Conservation (phyloP, 2,888 invertebrate species). For the Lapara coniferarum region DNA sequence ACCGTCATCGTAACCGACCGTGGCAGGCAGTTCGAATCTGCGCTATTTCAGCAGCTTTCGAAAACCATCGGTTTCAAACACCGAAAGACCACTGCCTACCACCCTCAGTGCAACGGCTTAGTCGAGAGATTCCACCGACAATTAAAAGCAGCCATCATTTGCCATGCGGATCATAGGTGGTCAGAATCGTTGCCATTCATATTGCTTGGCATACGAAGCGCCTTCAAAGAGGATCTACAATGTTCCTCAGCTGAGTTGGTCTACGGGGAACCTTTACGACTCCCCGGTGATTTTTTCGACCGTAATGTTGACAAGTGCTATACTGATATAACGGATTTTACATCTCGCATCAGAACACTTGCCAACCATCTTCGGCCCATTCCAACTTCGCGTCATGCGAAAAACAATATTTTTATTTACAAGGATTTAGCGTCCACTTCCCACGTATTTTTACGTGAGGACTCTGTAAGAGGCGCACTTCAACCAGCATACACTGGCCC, state of each 20-base stretch:
- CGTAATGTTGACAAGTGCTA: not conserved
- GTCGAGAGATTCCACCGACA: constrained; percentile 36
- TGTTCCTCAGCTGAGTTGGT: constrained; percentile 31
- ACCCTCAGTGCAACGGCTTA: constrained; percentile 32
- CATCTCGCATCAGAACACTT: not conserved
- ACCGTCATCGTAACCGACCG: constrained; percentile 52
- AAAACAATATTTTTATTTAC: constrained; percentile 26
- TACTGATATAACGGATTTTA: constrained; percentile 1
- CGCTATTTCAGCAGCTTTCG: constrained; percentile 27
- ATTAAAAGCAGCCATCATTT: constrained; percentile 33
- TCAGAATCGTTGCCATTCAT: constrained; percentile 27
- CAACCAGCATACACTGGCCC: constrained; percentile 14
- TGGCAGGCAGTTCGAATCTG: constrained; percentile 50
- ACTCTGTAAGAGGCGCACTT: not conserved
- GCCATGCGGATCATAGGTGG: constrained; percentile 29
- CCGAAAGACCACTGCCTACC: constrained; percentile 31
- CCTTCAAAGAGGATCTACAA: too few relatives aligned
- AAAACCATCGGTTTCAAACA: constrained; percentile 27
- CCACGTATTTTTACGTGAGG: constrained; percentile 30
- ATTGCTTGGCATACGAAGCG: too few relatives aligned
- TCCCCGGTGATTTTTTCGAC: constrained; percentile 27
- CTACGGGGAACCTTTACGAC: constrained; percentile 15
- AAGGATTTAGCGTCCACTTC: constrained; percentile 23
- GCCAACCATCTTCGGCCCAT: constrained; percentile 13
- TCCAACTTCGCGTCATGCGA: constrained; percentile 27